Evolutionary conservation across 2,113 vertebrate species (phyloP).

Genomic region (Capreolus pygargus): DNA sequence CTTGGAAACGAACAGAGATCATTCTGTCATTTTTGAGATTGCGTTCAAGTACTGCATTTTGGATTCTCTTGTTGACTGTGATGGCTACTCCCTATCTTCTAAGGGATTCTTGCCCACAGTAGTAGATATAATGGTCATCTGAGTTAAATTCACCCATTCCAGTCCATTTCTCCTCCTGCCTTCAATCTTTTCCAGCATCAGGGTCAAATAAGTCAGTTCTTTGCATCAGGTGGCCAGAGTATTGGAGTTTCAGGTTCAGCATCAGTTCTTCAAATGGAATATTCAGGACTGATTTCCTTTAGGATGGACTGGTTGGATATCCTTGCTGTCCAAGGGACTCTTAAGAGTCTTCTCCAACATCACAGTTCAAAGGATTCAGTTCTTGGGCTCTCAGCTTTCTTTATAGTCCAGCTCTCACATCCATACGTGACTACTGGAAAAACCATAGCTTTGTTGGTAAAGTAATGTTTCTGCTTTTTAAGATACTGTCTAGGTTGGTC

Average conservation of each 20-base stretch:
- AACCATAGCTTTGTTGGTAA: no score
- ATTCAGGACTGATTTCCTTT: background rate
- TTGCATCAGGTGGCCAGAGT: background rate
- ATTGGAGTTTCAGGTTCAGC: background rate
- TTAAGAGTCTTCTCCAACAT: no score
- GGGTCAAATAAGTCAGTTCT: background rate
- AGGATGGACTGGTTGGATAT: background rate
- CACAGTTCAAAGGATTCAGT: no score
- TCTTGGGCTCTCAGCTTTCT: no score
- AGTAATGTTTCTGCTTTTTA: background rate
- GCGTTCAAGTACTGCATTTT: background rate
- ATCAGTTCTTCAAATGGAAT: background rate
- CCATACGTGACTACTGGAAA: no score
- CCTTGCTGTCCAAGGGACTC: background rate
- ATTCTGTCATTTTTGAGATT: background rate
- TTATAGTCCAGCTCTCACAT: no score
- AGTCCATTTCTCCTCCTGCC: background rate
- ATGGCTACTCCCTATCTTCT: background rate
- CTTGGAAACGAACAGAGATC: background rate
- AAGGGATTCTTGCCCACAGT: background rate
- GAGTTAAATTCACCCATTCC: background rate
- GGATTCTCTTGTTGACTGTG: background rate
- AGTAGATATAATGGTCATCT: background rate
- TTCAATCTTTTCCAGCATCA: background rate
- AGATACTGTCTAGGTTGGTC: background rate